These are phyloP conservation scores for Brachionus paranguensis DNA, from an alignment of 1,140 invertebrate species.

Conservation along the genomic window DNA sequence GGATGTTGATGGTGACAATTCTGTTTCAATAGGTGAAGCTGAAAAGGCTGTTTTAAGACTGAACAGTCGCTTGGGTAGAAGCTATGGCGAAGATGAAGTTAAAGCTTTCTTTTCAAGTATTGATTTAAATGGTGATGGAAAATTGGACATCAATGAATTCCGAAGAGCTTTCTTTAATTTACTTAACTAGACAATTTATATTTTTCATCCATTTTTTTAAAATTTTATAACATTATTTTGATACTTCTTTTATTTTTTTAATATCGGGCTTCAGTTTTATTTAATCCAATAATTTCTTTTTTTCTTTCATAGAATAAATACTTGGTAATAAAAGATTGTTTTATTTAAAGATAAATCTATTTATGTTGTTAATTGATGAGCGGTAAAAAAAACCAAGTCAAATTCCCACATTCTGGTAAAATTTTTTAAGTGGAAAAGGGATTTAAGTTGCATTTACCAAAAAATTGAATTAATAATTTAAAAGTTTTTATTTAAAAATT, in stretches of 20 bases:
- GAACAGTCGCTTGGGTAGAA: conserved; percentile 17
- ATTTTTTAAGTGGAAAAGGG: too few species aligned
- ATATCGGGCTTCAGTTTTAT: not conserved
- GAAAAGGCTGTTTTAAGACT: conserved; percentile 21
- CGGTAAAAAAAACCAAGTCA: too few species aligned
- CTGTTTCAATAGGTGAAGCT: conserved; percentile 9
- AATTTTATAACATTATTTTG: not conserved
- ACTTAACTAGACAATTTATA: not conserved
- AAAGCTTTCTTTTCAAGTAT: not conserved
- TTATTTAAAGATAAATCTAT: too few species aligned
- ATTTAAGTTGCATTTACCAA: too few species aligned
- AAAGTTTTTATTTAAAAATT: too few species aligned
- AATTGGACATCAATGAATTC: conserved; percentile 16
- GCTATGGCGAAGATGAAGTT: conserved; percentile 37
- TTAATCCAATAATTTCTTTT: not conserved
- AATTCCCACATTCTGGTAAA: too few species aligned
- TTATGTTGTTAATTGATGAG: too few species aligned
- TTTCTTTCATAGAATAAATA: not conserved
- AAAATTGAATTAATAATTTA: too few species aligned
- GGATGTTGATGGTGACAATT: not conserved
- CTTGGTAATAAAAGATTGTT: not conserved
- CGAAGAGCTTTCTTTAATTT: conserved; percentile 20
- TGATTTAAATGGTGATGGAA: conserved; percentile 1
- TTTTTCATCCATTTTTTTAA: not conserved
- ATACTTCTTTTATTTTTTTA: not conserved